phyloP scores from a whole-genome alignment of 2,113 vertebrate species.

The Nothoprocta pentlandii region DNA sequence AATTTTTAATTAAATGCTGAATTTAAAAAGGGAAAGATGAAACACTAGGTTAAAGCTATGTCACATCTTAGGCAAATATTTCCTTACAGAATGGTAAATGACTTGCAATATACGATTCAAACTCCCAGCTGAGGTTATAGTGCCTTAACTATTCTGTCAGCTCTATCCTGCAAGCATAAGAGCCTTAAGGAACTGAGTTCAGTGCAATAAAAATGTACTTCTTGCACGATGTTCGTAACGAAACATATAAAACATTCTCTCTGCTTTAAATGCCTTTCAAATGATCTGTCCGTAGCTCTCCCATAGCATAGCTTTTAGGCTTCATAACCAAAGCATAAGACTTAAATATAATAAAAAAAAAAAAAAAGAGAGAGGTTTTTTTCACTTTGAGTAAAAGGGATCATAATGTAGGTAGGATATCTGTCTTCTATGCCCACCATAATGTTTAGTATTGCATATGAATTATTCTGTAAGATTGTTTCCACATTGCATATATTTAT shows the following conservation, averaged over 20 bases:
- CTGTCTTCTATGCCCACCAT: background rate
- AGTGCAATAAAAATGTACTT: background rate
- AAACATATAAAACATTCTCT: background rate
- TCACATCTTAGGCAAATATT: conserved; percentile 30
- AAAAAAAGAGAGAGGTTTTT: background rate
- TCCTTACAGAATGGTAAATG: background rate
- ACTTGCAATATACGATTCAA: background rate
- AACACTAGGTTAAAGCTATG: background rate
- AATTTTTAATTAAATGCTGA: background rate
- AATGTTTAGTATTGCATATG: background rate
- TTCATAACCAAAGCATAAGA: background rate
- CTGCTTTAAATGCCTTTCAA: background rate
- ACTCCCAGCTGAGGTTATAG: background rate
- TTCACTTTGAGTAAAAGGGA: background rate
- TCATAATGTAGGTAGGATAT: background rate
- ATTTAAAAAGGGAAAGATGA: background rate
- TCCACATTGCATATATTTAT: background rate
- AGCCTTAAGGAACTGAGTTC: background rate
- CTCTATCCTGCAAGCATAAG: background rate
- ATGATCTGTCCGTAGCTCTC: background rate
- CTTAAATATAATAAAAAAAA: background rate
- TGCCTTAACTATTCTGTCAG: background rate
- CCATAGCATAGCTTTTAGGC: background rate
- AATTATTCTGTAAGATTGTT: background rate
- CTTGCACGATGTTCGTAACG: background rate